Conservation (phyloP, 2,797 vertebrate species). For the Dermochelys coriacea region DNA sequence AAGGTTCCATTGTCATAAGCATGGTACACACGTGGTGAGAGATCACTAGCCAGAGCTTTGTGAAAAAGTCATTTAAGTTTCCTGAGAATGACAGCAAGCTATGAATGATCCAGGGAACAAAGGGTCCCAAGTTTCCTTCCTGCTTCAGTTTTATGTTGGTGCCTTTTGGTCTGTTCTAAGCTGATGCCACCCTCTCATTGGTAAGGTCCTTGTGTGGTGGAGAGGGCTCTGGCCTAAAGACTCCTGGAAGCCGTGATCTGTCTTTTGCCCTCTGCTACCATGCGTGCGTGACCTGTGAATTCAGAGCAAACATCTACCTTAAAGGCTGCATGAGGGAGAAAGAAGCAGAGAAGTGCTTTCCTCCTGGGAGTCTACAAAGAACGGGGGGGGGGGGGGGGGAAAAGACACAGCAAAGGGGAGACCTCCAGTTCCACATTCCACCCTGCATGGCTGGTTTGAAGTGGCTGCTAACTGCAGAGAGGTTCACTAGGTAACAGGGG, state of each 20-base stretch:
- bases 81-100: neutral
- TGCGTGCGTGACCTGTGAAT: neutral
- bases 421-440: neutral
- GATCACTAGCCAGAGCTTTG: neutral
- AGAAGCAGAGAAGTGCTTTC: neutral
- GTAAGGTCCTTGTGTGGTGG: neutral
- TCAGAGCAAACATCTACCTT: neutral
- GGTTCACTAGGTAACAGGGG: neutral
- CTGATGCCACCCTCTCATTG: neutral
- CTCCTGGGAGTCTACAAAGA: neutral
- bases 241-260: neutral
- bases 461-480: rapidly evolving
- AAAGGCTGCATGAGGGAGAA: neutral
- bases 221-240: neutral
- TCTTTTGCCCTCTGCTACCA: neutral
- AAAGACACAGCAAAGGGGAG: neutral
- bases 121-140: neutral
- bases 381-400: neutral
- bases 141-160: neutral
- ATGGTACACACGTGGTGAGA: neutral
- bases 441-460: neutral
- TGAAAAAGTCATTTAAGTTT: neutral
- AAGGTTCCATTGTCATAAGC: neutral
- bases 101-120: neutral
- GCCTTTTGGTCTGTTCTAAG: neutral